phyloP scores from a whole-genome alignment of 2,797 vertebrate genomes.

The Kryptopterus vitreolus region DNA sequence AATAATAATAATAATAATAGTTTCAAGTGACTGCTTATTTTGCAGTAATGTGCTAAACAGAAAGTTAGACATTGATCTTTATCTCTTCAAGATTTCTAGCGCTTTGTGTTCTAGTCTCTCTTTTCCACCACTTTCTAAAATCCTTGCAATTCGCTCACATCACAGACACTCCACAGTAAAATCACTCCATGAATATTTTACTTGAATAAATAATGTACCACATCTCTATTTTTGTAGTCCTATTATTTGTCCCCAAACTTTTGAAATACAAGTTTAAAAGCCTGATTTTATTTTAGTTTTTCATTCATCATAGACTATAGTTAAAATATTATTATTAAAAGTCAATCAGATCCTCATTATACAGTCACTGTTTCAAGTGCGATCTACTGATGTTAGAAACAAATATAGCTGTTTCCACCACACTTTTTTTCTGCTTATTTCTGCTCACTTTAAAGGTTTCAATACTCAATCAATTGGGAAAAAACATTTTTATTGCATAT shows the following conservation, averaged over 20 bases:
- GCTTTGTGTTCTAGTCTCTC: neutral
- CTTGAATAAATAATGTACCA: slow-evolving; percentile 18
- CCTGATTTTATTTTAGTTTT: neutral
- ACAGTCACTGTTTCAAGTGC: neutral
- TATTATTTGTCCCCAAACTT: neutral
- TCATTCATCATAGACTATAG: neutral
- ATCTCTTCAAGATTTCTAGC: too few species aligned
- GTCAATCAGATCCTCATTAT: neutral
- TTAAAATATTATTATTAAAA: neutral
- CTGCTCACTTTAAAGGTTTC: neutral
- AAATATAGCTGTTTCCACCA: neutral
- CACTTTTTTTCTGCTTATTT: neutral
- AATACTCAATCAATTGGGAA: neutral
- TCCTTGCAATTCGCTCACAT: neutral
- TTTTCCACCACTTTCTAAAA: neutral
- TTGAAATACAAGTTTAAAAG: neutral
- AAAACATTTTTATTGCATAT: too few species aligned
- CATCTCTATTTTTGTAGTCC: neutral
- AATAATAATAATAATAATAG: too few species aligned
- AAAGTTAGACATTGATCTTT: neutral
- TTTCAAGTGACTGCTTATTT: neutral
- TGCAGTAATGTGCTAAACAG: neutral
- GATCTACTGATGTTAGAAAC: neutral
- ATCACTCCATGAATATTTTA: slow-evolving; percentile 7
- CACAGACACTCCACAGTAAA: slow-evolving; percentile 6